Evolutionary conservation across 2,888 invertebrate species (phyloP).

Genomic region (Labia minor): DNA sequence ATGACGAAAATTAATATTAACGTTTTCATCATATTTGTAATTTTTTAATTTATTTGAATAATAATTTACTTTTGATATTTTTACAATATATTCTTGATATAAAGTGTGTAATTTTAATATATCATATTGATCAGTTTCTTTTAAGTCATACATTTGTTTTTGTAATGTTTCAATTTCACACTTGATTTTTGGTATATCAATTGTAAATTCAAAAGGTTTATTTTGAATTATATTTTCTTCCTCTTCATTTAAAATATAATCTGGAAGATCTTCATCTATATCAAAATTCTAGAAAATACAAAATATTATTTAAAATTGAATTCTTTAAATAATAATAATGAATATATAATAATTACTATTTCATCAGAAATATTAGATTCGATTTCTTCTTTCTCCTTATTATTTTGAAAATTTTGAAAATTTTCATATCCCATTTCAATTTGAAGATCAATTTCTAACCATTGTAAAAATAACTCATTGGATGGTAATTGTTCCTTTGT

Average conservation of each 20-base stretch:
- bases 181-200: conserved; percentile 26
- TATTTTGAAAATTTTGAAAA: too few relatives aligned
- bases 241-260: neutral
- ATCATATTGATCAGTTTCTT: neutral
- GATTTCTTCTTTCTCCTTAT: neutral
- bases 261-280: too few relatives aligned
- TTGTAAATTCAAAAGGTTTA: conserved; percentile 31
- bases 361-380: too few relatives aligned
- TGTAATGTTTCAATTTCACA: neutral
- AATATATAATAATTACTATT: too few relatives aligned
- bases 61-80: neutral
- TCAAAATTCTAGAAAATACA: too few relatives aligned
- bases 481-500: too few relatives aligned
- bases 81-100: conserved; percentile 6
- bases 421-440: too few relatives aligned
- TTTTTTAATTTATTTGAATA: neutral
- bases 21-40: neutral
- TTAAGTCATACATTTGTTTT: neutral
- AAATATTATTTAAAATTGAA: too few relatives aligned
- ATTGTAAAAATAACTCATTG: too few relatives aligned
- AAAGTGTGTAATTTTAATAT: conserved; percentile 20
- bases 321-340: too few relatives aligned
- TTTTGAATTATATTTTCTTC: too few relatives aligned
- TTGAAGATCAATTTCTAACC: neutral
- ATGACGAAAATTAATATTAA: neutral